Percentiles rank a stretch among this genome's conserved stretches.
Conservation (phyloP, 2,797 vertebrate species). For the Antennarius maculatus region DNA sequence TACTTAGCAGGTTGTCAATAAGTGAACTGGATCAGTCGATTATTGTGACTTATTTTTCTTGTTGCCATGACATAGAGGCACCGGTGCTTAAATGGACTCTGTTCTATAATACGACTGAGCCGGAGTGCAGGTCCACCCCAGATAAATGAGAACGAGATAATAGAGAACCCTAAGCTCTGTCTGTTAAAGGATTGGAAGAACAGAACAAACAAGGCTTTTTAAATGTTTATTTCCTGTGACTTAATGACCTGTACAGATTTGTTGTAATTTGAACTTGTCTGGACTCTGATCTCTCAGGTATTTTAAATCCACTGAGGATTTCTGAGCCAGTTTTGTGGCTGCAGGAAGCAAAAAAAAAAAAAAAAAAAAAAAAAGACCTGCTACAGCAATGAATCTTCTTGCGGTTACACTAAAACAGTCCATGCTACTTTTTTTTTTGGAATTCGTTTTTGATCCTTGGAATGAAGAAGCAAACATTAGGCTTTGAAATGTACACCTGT, state of each 20-base stretch:
- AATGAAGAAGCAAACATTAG: constrained; percentile 1
- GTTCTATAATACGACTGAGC: too few relatives aligned
- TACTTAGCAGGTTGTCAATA: too few relatives aligned
- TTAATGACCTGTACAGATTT: constrained; percentile 13
- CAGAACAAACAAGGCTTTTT: constrained; percentile 5
- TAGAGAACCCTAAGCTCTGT: neutral
- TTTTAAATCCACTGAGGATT: constrained; percentile 42
- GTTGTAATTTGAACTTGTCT: constrained; percentile 15
- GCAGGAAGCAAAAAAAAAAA: neutral
- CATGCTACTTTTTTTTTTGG: neutral
- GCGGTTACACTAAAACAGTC: too few relatives aligned
- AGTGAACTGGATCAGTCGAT: too few relatives aligned
- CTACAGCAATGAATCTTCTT: too few relatives aligned
- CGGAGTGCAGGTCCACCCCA: neutral
- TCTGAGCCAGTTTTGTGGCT: neutral
- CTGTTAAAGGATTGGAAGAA: neutral
- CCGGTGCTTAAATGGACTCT: too few relatives aligned
- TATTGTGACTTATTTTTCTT: too few relatives aligned
- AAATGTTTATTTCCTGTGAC: constrained; percentile 23
- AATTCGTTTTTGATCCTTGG: neutral
- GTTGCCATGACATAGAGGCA: too few relatives aligned
- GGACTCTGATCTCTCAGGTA: constrained; percentile 41
- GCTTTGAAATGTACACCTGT: neutral
- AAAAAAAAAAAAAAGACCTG: neutral
- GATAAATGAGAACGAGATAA: neutral